phyloP scores from a whole-genome alignment of 2,797 vertebrate species.

The Lutra lutra region DNA sequence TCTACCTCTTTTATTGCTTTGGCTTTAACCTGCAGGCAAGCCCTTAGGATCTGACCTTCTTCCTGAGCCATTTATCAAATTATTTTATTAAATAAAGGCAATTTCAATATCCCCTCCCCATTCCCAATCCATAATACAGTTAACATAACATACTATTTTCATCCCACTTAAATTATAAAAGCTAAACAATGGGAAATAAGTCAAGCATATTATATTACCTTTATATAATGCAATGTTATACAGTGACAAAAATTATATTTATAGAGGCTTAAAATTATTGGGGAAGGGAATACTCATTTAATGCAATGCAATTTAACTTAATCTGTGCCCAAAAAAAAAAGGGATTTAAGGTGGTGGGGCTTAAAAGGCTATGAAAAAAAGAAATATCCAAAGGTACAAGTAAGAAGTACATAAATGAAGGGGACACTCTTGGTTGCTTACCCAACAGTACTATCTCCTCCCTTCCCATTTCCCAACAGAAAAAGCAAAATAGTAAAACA shows the following conservation, averaged over 20 bases:
- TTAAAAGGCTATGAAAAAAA: neutral
- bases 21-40: neutral
- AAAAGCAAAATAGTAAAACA: neutral
- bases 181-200: neutral
- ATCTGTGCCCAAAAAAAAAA: neutral
- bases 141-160: neutral
- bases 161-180: neutral
- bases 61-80: neutral
- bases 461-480: neutral
- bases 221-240: neutral
- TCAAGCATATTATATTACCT: neutral
- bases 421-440: neutral
- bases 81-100: conserved; percentile 14
- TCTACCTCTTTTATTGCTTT: neutral
- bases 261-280: neutral
- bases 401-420: neutral
- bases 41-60: neutral
- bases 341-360: neutral
- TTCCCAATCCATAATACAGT: neutral
- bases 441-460: neutral
- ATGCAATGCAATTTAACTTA: neutral
- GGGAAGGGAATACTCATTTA: neutral
- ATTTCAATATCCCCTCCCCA: neutral
- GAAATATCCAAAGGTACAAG: neutral
- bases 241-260: neutral